Evolutionary conservation across 2,797 vertebrate species (phyloP), one percentile per base, ranked within the genome.

Genomic region (Novumbra hubbsi): DNA sequence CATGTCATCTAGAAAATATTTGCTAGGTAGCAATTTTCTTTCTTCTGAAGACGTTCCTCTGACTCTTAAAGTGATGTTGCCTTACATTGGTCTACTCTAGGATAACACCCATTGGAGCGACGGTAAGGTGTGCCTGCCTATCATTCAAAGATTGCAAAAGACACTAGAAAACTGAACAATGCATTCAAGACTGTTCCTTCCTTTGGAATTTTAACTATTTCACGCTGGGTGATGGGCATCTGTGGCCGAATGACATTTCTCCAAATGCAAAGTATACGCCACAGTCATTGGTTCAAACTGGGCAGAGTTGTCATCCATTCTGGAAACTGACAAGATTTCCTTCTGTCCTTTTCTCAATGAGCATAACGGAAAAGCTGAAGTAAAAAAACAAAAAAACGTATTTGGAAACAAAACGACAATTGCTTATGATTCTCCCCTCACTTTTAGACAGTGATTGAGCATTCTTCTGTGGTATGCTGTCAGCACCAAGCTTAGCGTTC

Each of bases 191-290:
- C n/a, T n/a, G n/a, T n/a, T n/a, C n/a, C n/a, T n/a, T n/a, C n/a
- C n/a, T n/a, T n/a, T n/a, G n/a, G n/a, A n/a, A n/a, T n/a, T n/a
- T n/a, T n/a, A n/a, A n/a, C n/a, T n/a, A n/a, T n/a, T 19, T 0
- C 55, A 64, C 65, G 73, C 19, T 1, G 60, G 66, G 19, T 3
- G n/a, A 5, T 60, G 76, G 28, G 84, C 78, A 24, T 80, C 64
- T 8, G 82, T 68, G n/a, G 76, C 50, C 3, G 11, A 55, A 45
- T 68, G 74, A 92, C 92, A 95, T 67, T 91, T 93, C 60, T 83
- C 73, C 52, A 96, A 85, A 78, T 92, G 89, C 76, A 96, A 69
- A 14, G 88, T 91, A 55, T 96, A 80, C 17, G 93, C 93, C 78
- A 96, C 90, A 0, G 91, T 92, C 78, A 95, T 77, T 0, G 91